Conservation (phyloP, 1,140 invertebrate species). For the Luehdorfia chinensis region DNA sequence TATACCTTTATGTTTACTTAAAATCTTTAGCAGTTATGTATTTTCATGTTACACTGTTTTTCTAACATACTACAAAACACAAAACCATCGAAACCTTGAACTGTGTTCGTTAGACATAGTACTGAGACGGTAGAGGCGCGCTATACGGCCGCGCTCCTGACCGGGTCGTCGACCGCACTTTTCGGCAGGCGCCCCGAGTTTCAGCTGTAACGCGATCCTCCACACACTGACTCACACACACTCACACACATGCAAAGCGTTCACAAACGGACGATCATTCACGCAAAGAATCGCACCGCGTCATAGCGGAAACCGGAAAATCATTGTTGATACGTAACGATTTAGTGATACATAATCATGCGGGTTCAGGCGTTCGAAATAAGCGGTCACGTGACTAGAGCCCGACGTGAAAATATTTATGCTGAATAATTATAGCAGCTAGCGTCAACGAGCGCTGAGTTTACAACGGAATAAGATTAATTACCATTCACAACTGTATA, state of each 20-base stretch:
- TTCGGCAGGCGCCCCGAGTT: constrained; percentile 72
- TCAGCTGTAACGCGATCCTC: constrained; percentile 74
- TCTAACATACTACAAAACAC: no score
- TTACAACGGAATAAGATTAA: no score
- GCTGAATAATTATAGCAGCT: background rate
- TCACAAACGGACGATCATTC: constrained; percentile 11
- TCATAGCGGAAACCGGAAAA: constrained; percentile 51
- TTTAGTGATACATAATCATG: constrained; percentile 14
- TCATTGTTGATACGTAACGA: constrained; percentile 39
- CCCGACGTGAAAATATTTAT: constrained; percentile 3
- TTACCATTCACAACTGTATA: no score
- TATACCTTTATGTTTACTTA: no score
- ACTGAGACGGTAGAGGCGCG: constrained; percentile 34
- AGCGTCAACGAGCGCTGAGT: no score
- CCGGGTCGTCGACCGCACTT: constrained; percentile 68
- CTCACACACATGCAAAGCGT: constrained; percentile 12
- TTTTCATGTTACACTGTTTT: no score
- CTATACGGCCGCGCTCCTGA: constrained; percentile 64
- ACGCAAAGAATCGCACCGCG: constrained; percentile 25
- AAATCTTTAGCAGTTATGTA: no score
- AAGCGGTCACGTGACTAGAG: constrained; percentile 5
- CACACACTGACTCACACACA: constrained; percentile 41
- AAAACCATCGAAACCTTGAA: no score
- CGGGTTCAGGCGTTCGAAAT: background rate
- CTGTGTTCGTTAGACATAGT: constrained; percentile 41